A percentile compares a stretch with the other conserved stretches of the same genome.
These are phyloP conservation scores for Anomalospiza imberbis DNA, from an alignment of 2,797 vertebrate genomes.

Conservation along the genomic window DNA sequence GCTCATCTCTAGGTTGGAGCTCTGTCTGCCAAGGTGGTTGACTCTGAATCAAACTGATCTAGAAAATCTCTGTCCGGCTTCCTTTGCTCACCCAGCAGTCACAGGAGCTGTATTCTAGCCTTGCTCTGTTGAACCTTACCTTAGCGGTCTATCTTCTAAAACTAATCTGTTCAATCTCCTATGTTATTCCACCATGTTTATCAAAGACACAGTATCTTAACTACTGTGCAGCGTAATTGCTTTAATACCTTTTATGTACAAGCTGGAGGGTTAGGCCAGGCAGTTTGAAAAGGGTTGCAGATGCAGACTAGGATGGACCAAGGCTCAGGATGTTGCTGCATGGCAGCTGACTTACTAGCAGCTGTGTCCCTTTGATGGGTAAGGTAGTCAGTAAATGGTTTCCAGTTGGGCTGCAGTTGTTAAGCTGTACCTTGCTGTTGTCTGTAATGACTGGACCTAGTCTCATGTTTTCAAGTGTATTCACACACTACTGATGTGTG, in stretches of 20 bases:
- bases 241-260: neutral
- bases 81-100: neutral
- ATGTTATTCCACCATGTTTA: neutral
- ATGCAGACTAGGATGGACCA: neutral
- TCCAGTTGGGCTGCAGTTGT: neutral
- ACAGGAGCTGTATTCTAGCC: neutral
- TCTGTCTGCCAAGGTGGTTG: neutral
- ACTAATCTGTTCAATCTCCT: neutral
- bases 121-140: neutral
- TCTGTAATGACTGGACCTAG: neutral
- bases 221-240: neutral
- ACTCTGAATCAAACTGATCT: neutral
- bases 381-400: neutral
- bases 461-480: neutral
- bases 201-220: neutral
- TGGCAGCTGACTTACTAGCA: neutral
- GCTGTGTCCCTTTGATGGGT: neutral
- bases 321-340: neutral
- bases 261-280: neutral
- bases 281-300: neutral
- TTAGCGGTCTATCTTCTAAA: neutral
- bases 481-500: neutral
- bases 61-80: neutral
- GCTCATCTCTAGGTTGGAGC: neutral
- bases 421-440: neutral